Evolutionary conservation across 2,888 invertebrate species (phyloP).

Genomic region (Torymus texanus): DNA sequence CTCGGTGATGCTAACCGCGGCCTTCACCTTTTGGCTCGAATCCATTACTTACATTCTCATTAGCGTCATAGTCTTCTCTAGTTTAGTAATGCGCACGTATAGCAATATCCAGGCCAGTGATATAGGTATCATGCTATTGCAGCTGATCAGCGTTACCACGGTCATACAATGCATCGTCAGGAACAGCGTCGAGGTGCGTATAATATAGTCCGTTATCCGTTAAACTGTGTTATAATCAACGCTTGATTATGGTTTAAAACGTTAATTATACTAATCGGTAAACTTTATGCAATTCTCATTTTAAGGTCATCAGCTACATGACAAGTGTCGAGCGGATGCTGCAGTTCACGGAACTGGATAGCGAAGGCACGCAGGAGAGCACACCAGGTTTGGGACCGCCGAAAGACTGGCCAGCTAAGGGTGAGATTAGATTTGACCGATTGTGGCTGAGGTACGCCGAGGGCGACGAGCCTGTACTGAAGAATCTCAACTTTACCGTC

Average conservation of each 20-base stretch:
- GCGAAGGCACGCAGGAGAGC: too few species aligned
- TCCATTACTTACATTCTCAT: slow-evolving; percentile 79
- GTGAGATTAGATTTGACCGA: slow-evolving; percentile 80
- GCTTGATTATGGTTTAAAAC: too few species aligned
- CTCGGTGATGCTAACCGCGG: slow-evolving; percentile 78
- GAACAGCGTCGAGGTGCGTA: too few species aligned
- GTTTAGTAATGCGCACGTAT: slow-evolving; percentile 79
- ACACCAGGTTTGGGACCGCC: too few species aligned
- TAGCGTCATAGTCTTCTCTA: slow-evolving; percentile 80
- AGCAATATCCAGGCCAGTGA: slow-evolving; percentile 78
- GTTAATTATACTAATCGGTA: too few species aligned
- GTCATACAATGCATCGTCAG: too few species aligned
- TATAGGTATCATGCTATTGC: slow-evolving; percentile 83
- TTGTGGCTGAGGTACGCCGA: slow-evolving; percentile 81
- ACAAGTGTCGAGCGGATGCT: too few species aligned
- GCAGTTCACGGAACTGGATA: too few species aligned
- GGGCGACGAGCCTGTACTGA: slow-evolving; percentile 83
- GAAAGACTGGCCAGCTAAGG: slow-evolving; percentile 86
- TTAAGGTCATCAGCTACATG: too few species aligned
- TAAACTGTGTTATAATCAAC: too few species aligned
- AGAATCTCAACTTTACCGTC: slow-evolving; percentile 82
- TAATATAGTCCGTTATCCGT: too few species aligned
- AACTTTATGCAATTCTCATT: too few species aligned
- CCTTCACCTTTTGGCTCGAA: slow-evolving; percentile 81
- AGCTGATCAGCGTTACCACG: slow-evolving; percentile 85